These are phyloP conservation scores for Tympanuchus pallidicinctus DNA, from an alignment of 2,113 vertebrate genomes.

Conservation along the genomic window DNA sequence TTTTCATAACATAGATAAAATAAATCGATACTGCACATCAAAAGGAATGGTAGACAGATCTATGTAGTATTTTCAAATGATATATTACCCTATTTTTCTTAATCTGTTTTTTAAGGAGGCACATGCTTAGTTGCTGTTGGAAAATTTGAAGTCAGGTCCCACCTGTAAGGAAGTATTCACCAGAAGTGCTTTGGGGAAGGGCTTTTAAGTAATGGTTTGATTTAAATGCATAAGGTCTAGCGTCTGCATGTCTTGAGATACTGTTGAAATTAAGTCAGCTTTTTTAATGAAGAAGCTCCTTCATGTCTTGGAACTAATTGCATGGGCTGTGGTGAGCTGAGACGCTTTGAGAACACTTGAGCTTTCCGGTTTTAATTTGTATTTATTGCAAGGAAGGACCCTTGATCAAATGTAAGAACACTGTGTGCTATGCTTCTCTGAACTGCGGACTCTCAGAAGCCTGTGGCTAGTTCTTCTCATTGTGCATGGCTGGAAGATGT, in stretches of 20 bases:
- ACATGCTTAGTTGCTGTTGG: background rate
- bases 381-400: background rate
- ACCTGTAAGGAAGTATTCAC: constrained; percentile 30
- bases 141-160: background rate
- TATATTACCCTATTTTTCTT: background rate
- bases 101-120: constrained; percentile 6
- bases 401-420: background rate
- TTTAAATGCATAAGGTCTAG: background rate
- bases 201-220: constrained; percentile 16
- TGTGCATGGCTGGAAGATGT: background rate
- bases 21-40: background rate
- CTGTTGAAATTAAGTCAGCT: constrained; percentile 20
- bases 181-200: constrained; percentile 17
- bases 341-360: background rate
- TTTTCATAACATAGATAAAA: background rate
- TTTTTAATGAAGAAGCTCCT: constrained; percentile 39
- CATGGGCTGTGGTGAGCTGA: constrained; percentile 1
- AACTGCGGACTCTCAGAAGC: background rate
- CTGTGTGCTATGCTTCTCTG: background rate
- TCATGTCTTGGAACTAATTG: constrained; percentile 2
- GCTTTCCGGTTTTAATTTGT: constrained; percentile 42
- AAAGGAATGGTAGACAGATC: background rate
- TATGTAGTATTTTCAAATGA: background rate
- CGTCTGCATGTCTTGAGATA: constrained; percentile 24
- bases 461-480: background rate